phyloP scores from a whole-genome alignment of 2,797 vertebrate species.

The Falco concolor region DNA sequence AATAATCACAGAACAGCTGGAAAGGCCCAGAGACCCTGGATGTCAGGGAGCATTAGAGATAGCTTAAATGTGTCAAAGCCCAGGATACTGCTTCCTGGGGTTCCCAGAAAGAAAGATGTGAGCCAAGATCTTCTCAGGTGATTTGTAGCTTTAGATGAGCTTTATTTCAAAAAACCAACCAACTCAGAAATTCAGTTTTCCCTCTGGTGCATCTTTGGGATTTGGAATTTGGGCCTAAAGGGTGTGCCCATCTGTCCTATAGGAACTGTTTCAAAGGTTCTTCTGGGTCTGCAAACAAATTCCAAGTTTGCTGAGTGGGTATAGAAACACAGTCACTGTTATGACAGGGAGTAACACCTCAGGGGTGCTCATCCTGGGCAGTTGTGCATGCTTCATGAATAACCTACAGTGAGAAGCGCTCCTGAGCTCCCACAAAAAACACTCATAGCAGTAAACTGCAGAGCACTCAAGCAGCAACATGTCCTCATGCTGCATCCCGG shows the following conservation, averaged over 20 bases:
- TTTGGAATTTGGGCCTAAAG: not conserved
- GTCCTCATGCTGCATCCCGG: not conserved
- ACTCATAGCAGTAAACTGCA: not conserved
- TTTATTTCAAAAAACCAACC: not conserved
- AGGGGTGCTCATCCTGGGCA: not conserved
- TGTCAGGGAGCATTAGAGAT: not conserved
- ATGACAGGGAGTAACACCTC: not conserved
- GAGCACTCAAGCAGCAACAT: not conserved
- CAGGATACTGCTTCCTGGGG: not conserved
- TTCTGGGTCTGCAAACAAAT: not conserved
- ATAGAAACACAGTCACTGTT: not conserved
- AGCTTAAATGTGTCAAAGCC: not conserved
- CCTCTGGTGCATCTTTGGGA: not conserved
- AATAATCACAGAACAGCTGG: not conserved
- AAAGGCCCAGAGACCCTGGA: not conserved
- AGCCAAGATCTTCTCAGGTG: not conserved
- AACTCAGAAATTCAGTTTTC: not conserved
- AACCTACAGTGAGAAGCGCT: not conserved
- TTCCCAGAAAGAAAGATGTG: not conserved
- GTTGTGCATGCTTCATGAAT: not conserved
- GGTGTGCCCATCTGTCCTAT: not conserved
- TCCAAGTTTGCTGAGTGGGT: not conserved
- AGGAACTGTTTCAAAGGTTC: not conserved
- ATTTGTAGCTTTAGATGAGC: not conserved
- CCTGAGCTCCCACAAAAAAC: not conserved